Conservation (phyloP, 2,888 invertebrate genomes). For the Mamestra brassicae region DNA sequence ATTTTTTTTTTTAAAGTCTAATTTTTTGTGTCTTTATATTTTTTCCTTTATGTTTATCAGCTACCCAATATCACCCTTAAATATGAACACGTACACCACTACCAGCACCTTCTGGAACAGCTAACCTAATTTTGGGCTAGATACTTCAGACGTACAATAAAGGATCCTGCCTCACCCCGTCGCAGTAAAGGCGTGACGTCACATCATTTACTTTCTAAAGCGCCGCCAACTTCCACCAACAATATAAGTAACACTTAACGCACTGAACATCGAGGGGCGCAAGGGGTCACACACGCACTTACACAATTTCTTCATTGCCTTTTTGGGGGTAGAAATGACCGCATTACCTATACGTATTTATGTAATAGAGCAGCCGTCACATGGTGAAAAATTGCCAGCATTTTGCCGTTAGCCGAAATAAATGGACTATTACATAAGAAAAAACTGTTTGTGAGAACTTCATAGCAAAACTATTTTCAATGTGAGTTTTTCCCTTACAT, state of each 20-base stretch:
- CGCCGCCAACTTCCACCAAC: constrained; percentile 21
- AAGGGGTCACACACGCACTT: constrained; percentile 40
- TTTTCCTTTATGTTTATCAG: too few species aligned
- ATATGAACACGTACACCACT: too few species aligned
- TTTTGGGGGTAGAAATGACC: constrained; percentile 48
- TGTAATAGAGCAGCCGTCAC: constrained; percentile 38
- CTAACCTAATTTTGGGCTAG: too few species aligned
- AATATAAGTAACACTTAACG: constrained; percentile 43
- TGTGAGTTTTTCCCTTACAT: constrained; percentile 41
- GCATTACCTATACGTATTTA: constrained; percentile 45
- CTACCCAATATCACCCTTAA: too few species aligned
- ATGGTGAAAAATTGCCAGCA: constrained; percentile 46
- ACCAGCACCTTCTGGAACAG: too few species aligned
- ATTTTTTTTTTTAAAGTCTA: too few species aligned
- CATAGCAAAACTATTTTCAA: constrained; percentile 25
- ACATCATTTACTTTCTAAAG: constrained; percentile 30
- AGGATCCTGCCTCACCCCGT: not conserved
- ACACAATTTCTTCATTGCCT: constrained; percentile 55
- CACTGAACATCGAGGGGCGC: constrained; percentile 29
- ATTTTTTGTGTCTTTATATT: too few species aligned
- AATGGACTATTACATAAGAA: constrained; percentile 48
- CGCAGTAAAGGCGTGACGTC: constrained; percentile 6
- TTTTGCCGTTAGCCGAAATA: constrained; percentile 42
- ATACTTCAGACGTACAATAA: not conserved
- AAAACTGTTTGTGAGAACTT: constrained; percentile 42